Evolutionary conservation across 2,797 vertebrate genomes (phyloP), one percentile per base, ranked within the genome.

Genomic region (Anguilla anguilla): DNA sequence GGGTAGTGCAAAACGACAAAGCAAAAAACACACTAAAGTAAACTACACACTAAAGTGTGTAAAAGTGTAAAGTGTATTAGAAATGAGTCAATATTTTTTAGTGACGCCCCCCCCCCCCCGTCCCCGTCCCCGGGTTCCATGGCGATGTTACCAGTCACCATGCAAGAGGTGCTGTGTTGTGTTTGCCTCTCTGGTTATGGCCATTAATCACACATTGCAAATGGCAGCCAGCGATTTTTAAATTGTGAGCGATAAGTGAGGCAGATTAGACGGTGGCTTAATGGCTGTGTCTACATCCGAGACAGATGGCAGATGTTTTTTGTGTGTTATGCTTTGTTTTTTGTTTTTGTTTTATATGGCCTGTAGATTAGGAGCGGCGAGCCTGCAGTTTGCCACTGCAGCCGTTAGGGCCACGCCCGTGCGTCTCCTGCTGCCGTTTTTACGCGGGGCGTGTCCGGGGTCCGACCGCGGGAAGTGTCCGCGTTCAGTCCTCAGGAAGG

Each of bases 261-360:
- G 49, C 81, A 83, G 43, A 83, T 83, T 51, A 46, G 19, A 53
- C 28, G 1, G 43, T 4, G 11, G 81, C 43, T 83, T 83, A 83
- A 83, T 83, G 19, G 49, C 51, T 49, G 51, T 83, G 49, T 83
- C 49, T 9, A 22, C 49, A 51, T 28, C 43, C 39, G 39, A 25
- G 81, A 46, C 81, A 83, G 81, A 83, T 53, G 72, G 72, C 72
- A 39, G 72, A 74, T 74, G 31, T 39, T 74, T 64, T 74, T 39
- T 10, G 4, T 17, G 1, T 35, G 35, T 35, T 35, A 35, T 35
- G 10, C 1, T 55, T 55, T 55, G 11, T 13, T 55, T 55, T 10
- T 55, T 55, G 7, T 55, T 55, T 55, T 55, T 55, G 9, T 10
- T n/a, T 64, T 64, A 25, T 64, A 25, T 22, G 6, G 61, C 19